Conservation (phyloP, 2,113 vertebrate species). For the Desmodus rotundus region DNA sequence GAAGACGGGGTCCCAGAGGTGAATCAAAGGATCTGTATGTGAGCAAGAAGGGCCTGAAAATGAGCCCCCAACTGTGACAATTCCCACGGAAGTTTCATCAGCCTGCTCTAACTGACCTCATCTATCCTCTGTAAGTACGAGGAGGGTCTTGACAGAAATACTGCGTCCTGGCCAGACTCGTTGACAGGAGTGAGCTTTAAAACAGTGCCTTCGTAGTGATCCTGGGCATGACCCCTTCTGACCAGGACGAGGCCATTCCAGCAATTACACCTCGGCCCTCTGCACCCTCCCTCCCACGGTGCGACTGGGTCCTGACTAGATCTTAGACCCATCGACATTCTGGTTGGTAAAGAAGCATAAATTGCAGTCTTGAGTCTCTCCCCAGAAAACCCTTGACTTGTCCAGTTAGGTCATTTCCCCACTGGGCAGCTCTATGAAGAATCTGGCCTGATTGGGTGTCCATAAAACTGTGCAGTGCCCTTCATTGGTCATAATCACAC, state of each 20-base stretch:
- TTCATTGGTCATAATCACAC: background rate
- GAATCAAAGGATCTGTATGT: background rate
- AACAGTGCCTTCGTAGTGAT: background rate
- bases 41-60: background rate
- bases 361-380: background rate
- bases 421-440: background rate
- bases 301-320: background rate
- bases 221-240: background rate
- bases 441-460: background rate
- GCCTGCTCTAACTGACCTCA: background rate
- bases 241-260: background rate
- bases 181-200: no score
- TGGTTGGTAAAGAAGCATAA: background rate
- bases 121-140: background rate
- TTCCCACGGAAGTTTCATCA: background rate
- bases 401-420: background rate
- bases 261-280: no score
- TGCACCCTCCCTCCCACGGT: fast-evolving
- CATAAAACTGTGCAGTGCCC: background rate
- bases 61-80: background rate
- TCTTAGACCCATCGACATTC: background rate
- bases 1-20: background rate
- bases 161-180: no score
- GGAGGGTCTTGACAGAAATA: background rate
- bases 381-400: background rate